phyloP scores from a whole-genome alignment of 2,113 vertebrate genomes.

The Ptychochromis oligacanthus region DNA sequence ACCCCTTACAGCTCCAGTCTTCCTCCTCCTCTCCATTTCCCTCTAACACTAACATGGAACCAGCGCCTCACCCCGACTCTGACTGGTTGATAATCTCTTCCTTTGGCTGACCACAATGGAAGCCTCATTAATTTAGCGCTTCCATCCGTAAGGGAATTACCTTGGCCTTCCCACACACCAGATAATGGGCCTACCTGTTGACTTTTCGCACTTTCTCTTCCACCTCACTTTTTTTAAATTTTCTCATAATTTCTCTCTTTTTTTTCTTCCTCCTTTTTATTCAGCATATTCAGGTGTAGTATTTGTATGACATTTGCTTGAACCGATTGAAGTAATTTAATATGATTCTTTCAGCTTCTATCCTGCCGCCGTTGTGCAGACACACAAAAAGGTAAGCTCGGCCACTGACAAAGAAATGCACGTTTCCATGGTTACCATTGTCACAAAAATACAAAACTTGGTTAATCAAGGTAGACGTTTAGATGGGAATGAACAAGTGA shows the following conservation, averaged over 20 bases:
- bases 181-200: conserved; percentile 42
- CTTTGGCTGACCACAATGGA: conserved; percentile 42
- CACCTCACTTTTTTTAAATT: not conserved
- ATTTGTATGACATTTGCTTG: not conserved
- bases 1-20: not conserved
- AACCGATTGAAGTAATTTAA: not conserved
- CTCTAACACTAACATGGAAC: conserved; percentile 43
- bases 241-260: not conserved
- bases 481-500: not conserved
- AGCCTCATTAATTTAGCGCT: conserved; percentile 58
- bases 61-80: conserved; percentile 30
- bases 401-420: conserved; percentile 1
- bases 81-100: conserved; percentile 61
- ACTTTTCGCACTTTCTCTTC: conserved; percentile 1
- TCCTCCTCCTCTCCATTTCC: not conserved
- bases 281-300: not conserved
- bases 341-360: not conserved
- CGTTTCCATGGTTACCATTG: conserved; percentile 33
- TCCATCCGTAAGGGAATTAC: conserved; percentile 40
- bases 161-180: not conserved
- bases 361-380: not conserved
- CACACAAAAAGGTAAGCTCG: conserved; percentile 7
- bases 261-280: not conserved
- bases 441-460: conserved; percentile 21
- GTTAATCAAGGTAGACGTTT: conserved; percentile 18